These are phyloP conservation scores for Enteromius trimaculatus DNA, from an alignment of 2,797 vertebrate genomes.

Conservation along the genomic window DNA sequence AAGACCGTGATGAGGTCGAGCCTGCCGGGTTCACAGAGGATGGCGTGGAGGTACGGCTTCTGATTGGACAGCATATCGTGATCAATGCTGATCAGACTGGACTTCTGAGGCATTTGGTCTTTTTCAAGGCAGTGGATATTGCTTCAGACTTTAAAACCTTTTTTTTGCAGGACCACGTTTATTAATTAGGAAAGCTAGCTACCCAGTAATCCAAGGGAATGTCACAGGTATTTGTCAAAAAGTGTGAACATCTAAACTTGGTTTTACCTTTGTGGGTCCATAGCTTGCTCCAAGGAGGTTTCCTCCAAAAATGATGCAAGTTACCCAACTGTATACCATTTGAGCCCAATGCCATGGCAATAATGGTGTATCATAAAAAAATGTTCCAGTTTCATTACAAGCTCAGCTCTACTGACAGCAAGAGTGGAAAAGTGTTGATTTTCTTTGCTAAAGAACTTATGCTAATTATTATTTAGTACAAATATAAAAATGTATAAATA, in stretches of 20 bases:
- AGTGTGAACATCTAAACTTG: neutral
- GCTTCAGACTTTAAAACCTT: slow-evolving; percentile 10
- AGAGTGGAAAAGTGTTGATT: neutral
- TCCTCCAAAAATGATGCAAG: neutral
- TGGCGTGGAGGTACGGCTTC: slow-evolving; percentile 69
- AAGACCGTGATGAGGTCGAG: slow-evolving; percentile 49
- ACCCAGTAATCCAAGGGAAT: neutral
- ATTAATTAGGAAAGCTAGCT: neutral
- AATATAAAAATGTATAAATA: neutral
- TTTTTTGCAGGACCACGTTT: neutral
- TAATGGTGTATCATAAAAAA: neutral
- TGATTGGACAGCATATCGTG: slow-evolving; percentile 48
- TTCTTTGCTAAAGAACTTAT: neutral
- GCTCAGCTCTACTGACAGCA: neutral
- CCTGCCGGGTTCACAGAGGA: slow-evolving; percentile 64
- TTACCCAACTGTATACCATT: neutral
- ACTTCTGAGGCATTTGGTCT: slow-evolving; percentile 49
- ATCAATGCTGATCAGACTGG: slow-evolving; percentile 42
- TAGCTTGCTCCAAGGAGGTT: slow-evolving; percentile 10
- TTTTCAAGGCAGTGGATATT: slow-evolving; percentile 41
- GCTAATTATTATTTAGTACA: neutral
- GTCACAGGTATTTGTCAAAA: neutral
- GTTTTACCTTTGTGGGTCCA: neutral
- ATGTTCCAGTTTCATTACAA: neutral
- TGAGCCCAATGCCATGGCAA: neutral